These are phyloP conservation scores for Drosophila suboccidentalis DNA, from an alignment of 2,888 invertebrate species.

Conservation along the genomic window DNA sequence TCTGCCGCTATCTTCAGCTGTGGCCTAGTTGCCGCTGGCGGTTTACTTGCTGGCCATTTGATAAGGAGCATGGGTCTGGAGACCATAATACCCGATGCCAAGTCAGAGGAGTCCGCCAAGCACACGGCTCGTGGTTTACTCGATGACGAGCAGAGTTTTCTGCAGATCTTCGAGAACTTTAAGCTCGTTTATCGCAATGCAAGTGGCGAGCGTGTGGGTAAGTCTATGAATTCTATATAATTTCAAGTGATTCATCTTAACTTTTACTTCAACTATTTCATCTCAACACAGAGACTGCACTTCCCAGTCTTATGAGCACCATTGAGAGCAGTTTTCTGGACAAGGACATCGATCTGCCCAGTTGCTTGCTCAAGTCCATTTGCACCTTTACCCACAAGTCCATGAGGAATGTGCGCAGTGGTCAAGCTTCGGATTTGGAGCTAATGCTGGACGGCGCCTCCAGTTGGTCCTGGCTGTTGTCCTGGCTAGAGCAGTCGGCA, in stretches of 20 bases:
- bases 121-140: slow-evolving; percentile 30
- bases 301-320: slow-evolving; percentile 83
- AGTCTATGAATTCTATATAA: background rate
- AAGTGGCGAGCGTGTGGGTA: slow-evolving; percentile 72
- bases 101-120: background rate
- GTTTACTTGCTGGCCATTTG: slow-evolving; percentile 64
- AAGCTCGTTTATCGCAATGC: slow-evolving; percentile 78
- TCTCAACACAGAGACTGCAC: slow-evolving; percentile 64
- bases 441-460: slow-evolving; percentile 87
- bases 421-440: slow-evolving; percentile 85
- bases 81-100: slow-evolving; percentile 35
- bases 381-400: slow-evolving; percentile 86
- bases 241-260: too few relatives aligned
- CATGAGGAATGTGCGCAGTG: slow-evolving; percentile 73
- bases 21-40: slow-evolving; percentile 67
- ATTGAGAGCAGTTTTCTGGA: slow-evolving; percentile 87
- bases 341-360: slow-evolving; percentile 88
- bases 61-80: slow-evolving; percentile 68
- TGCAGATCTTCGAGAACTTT: slow-evolving; percentile 68
- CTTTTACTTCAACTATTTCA: background rate
- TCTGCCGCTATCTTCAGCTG: slow-evolving; percentile 74
- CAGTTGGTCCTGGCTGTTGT: slow-evolving; percentile 85
- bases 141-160: slow-evolving; percentile 40
- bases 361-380: slow-evolving; percentile 88
- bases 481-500: slow-evolving; percentile 86